Conservation (phyloP, 2,113 vertebrate species). For the Lophius piscatorius region DNA sequence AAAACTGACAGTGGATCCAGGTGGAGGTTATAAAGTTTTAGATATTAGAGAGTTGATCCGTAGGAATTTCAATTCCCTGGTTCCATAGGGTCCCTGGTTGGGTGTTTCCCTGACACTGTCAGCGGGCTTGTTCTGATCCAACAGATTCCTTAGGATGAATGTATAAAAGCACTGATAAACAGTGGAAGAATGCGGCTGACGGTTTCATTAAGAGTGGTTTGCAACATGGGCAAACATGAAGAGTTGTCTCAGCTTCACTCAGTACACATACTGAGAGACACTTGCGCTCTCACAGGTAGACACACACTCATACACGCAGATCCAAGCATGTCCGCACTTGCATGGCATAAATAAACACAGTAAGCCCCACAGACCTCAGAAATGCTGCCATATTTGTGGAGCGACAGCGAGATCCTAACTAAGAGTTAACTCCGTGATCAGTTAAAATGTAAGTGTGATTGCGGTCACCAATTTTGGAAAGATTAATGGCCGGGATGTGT, state of each 20-base stretch:
- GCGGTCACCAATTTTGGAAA: too few relatives aligned
- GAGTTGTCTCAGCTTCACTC: slow-evolving; percentile 84
- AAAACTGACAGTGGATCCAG: slow-evolving; percentile 22
- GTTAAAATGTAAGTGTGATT: too few relatives aligned
- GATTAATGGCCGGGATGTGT: too few relatives aligned
- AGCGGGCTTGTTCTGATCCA: slow-evolving; percentile 15
- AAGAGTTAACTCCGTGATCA: not conserved
- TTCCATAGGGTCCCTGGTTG: slow-evolving; percentile 1
- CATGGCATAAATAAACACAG: slow-evolving; percentile 38
- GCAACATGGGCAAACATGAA: slow-evolving; percentile 79
- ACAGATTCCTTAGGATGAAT: slow-evolving; percentile 61
- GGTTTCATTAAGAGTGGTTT: slow-evolving; percentile 67
- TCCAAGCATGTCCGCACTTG: slow-evolving; percentile 24
- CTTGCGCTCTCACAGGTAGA: slow-evolving; percentile 34
- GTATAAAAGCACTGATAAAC: slow-evolving; percentile 66
- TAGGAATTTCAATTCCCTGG: not conserved
- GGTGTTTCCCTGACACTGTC: slow-evolving; percentile 30
- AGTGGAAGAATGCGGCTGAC: slow-evolving; percentile 71
- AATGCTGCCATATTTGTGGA: slow-evolving; percentile 10
- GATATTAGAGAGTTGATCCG: slow-evolving; percentile 5
- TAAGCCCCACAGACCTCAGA: slow-evolving; percentile 39
- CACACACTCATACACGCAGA: slow-evolving; percentile 32
- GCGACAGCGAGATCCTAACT: slow-evolving; percentile 7
- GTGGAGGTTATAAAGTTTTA: not conserved
- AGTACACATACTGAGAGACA: slow-evolving; percentile 47